phyloP scores from a whole-genome alignment of 37 sponge, comb jelly and placozoan genomes.

The Cladorhizidae sp. region DNA sequence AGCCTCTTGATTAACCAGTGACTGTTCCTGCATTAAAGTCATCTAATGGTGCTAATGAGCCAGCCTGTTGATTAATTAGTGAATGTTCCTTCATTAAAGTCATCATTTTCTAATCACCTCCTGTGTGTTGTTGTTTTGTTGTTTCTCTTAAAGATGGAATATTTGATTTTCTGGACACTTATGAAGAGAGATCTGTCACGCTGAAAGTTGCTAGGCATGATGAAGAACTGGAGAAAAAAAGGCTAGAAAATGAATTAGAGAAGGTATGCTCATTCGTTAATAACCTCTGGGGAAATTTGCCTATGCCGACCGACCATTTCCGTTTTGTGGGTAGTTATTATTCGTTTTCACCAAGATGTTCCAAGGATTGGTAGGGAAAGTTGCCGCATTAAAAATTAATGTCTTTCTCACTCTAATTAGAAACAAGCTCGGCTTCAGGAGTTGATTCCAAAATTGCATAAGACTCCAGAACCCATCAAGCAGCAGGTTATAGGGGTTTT shows the following conservation, averaged over 20 bases:
- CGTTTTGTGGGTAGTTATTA: too few species aligned
- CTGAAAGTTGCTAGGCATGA: conserved; percentile 24
- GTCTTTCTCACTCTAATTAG: neutral
- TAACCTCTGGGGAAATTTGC: neutral
- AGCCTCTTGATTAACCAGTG: too few species aligned
- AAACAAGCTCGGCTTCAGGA: conserved; percentile 9
- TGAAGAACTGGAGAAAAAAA: conserved; percentile 18
- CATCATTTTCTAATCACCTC: too few species aligned
- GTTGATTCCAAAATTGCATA: conserved; percentile 23
- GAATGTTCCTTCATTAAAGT: too few species aligned
- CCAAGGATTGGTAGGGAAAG: too few species aligned
- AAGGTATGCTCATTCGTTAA: conserved; percentile 5
- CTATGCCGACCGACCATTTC: too few species aligned
- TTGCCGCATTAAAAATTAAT: neutral
- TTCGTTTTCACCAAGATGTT: too few species aligned
- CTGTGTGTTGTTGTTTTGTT: neutral
- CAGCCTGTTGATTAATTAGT: too few species aligned
- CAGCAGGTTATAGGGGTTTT: conserved; percentile 72
- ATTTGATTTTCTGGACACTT: conserved; percentile 49
- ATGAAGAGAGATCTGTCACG: conserved; percentile 33
- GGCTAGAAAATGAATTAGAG: conserved; percentile 11
- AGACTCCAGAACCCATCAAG: conserved; percentile 33
- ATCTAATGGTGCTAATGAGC: neutral
- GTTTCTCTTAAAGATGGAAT: conserved; percentile 23
- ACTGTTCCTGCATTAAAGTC: neutral